Evolutionary conservation across 2,797 vertebrate species (phyloP).

Genomic region (Orientallactaga sibirica): DNA sequence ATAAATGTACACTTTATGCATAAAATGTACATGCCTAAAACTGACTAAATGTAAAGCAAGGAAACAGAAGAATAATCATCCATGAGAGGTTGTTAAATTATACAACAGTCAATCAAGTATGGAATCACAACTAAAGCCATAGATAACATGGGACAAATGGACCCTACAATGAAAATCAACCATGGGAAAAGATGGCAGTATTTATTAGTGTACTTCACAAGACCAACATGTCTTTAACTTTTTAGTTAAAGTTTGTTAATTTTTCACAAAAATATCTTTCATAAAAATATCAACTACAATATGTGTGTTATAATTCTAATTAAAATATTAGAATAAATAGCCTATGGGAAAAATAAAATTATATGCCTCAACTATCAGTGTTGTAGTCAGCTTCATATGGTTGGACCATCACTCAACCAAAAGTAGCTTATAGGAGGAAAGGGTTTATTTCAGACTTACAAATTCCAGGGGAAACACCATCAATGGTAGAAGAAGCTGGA

Average conservation of each 20-base stretch:
- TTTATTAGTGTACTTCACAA: neutral
- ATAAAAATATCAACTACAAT: neutral
- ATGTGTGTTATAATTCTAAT: neutral
- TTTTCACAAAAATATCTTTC: neutral
- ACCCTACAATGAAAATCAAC: neutral
- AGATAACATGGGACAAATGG: neutral
- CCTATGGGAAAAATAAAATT: neutral
- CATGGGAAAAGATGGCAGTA: neutral
- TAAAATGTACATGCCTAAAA: neutral
- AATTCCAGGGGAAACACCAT: no score
- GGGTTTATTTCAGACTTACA: no score
- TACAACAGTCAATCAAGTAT: neutral
- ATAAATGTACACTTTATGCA: neutral
- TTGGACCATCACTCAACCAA: no score
- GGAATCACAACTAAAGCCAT: neutral
- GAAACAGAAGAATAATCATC: neutral
- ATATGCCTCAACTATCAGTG: neutral
- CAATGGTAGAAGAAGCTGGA: no score
- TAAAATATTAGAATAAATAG: slow-evolving; percentile 7
- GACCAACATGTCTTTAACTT: neutral
- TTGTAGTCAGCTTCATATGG: no score
- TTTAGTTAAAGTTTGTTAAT: neutral
- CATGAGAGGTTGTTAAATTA: neutral
- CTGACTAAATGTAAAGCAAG: neutral
- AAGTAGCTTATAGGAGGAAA: no score